These are phyloP conservation scores for Mesoclemmys tuberculata DNA, from an alignment of 2,113 vertebrate species.

Conservation along the genomic window DNA sequence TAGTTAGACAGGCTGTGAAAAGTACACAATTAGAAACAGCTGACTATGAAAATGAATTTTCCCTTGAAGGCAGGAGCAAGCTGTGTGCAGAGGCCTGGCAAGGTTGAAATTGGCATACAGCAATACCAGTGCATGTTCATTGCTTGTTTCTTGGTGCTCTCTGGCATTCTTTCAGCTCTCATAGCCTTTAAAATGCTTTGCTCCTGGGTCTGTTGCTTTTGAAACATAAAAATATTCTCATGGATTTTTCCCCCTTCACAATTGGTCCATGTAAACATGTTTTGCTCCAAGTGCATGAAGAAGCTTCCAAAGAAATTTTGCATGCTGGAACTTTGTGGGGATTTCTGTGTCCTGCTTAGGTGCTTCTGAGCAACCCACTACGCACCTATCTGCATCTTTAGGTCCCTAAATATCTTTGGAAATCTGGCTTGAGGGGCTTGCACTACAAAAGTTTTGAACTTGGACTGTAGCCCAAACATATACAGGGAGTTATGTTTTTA, in stretches of 20 bases:
- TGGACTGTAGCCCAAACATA: background rate
- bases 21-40: constrained; percentile 59
- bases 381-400: fast-evolving
- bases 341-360: background rate
- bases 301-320: background rate
- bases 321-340: background rate
- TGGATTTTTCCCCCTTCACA: background rate
- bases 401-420: background rate
- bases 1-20: constrained; percentile 12
- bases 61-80: constrained; percentile 29
- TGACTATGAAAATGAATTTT: background rate
- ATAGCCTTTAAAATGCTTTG: background rate
- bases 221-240: background rate
- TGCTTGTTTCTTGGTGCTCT: background rate
- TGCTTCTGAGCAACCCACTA: background rate
- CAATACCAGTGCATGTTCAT: background rate
- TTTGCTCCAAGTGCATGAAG: background rate
- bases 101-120: background rate
- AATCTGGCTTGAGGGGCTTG: background rate
- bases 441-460: background rate
- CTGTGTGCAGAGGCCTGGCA: background rate
- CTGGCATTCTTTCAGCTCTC: background rate
- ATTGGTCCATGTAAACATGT: background rate
- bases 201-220: background rate
- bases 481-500: fast-evolving